These are phyloP conservation scores for Emydocephalus ijimae DNA, from an alignment of 2,113 vertebrate species.

Conservation along the genomic window DNA sequence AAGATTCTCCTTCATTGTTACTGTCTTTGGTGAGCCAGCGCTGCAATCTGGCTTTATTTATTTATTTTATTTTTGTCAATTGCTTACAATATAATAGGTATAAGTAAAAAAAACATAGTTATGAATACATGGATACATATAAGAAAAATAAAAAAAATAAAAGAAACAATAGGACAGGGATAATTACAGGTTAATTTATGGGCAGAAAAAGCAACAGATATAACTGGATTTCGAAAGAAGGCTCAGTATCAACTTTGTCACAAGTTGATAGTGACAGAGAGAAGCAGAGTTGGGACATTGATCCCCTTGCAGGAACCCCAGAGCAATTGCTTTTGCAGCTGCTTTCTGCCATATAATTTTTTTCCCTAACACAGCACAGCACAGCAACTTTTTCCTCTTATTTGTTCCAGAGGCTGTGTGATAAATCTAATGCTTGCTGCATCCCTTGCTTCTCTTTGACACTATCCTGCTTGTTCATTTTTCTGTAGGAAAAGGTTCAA, in stretches of 20 bases:
- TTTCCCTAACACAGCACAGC: not conserved
- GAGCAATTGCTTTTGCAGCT: not conserved
- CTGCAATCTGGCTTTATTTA: not conserved
- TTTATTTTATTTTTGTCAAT: no score
- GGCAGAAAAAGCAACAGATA: not conserved
- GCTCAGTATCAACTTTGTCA: no score
- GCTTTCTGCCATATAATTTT: not conserved
- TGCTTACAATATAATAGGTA: no score
- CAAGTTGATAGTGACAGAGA: not conserved
- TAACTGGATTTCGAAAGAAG: not conserved
- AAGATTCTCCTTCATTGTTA: not conserved
- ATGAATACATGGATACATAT: no score
- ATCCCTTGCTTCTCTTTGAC: not conserved
- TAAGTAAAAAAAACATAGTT: no score
- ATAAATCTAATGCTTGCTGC: not conserved
- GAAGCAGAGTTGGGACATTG: not conserved
- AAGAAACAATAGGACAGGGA: no score
- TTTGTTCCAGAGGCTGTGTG: not conserved
- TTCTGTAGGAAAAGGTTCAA: not conserved
- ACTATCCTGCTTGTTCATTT: not conserved
- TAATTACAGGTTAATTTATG: not conserved
- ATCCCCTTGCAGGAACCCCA: not conserved
- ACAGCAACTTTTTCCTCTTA: not conserved
- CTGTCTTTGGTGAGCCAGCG: not conserved
- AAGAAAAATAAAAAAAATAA: no score